Evolutionary conservation across 2,888 invertebrate genomes (phyloP).

Genomic region (Drosophila seclusa): DNA sequence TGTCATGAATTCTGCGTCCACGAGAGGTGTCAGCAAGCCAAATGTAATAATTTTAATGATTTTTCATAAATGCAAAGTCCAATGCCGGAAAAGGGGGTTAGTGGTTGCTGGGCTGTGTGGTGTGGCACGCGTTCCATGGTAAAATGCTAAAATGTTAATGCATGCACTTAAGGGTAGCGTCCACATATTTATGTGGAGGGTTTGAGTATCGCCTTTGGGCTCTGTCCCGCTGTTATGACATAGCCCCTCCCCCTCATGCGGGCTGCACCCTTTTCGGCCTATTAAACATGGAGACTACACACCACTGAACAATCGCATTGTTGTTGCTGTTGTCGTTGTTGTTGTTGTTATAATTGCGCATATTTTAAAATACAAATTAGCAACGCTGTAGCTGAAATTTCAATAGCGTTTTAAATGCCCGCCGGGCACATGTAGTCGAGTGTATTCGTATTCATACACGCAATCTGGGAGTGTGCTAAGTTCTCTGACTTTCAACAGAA

Average conservation of each 20-base stretch:
- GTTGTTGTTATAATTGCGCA: constrained; percentile 74
- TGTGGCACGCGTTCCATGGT: constrained; percentile 42
- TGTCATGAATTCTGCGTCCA: constrained; percentile 65
- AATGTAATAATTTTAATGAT: constrained; percentile 81
- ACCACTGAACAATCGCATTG: constrained; percentile 67
- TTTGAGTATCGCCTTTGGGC: constrained; percentile 26
- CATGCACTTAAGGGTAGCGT: constrained; percentile 72
- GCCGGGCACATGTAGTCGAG: constrained; percentile 40
- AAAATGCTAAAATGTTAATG: constrained; percentile 35
- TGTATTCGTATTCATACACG: constrained; percentile 25
- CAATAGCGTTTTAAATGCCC: constrained; percentile 75
- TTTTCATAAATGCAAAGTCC: constrained; percentile 75
- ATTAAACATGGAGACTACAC: constrained; percentile 73
- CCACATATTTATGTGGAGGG: constrained; percentile 12
- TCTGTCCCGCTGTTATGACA: constrained; percentile 65
- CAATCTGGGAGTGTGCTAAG: constrained; percentile 60
- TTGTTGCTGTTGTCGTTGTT: constrained; percentile 33
- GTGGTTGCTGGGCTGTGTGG: neutral
- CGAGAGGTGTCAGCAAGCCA: constrained; percentile 75
- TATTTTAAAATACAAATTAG: constrained; percentile 81
- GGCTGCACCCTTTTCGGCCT: constrained; percentile 73
- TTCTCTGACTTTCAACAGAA: constrained; percentile 58
- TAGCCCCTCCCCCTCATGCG: constrained; percentile 50
- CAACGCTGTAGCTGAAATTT: constrained; percentile 80
- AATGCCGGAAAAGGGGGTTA: neutral